These are phyloP conservation scores for Scaptomyza polygonia DNA, from an alignment of 2,888 invertebrate genomes.

Conservation along the genomic window DNA sequence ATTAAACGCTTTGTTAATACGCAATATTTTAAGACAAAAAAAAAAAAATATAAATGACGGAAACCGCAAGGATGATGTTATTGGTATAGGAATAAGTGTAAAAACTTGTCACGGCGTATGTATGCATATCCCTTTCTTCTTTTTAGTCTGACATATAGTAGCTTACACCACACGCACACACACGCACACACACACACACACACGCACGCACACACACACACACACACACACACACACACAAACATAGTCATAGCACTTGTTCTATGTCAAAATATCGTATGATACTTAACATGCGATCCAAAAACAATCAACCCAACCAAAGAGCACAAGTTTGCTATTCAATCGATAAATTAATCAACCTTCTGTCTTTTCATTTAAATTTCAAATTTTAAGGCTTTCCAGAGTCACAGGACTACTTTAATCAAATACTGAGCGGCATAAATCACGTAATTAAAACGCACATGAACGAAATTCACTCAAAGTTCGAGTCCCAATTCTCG, in stretches of 20 bases:
- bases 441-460: conserved; percentile 92
- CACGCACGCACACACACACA: background rate
- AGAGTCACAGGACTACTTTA: conserved; percentile 92
- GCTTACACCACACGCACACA: conserved; percentile 12
- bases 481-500: conserved; percentile 90
- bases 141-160: conserved; percentile 6
- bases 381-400: conserved; percentile 85
- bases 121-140: conserved; percentile 32
- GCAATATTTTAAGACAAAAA: conserved; percentile 5
- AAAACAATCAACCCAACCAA: background rate
- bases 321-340: conserved; percentile 11
- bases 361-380: conserved; percentile 11
- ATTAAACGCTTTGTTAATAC: conserved; percentile 51
- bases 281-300: background rate
- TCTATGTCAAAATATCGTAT: background rate
- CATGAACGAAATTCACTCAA: conserved; percentile 89
- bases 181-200: too few relatives aligned
- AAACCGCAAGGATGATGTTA: conserved; percentile 45
- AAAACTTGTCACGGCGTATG: conserved; percentile 63
- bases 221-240: background rate
- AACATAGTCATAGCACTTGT: too few relatives aligned
- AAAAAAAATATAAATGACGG: conserved; percentile 3
- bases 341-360: background rate
- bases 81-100: conserved; percentile 63
- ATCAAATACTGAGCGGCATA: conserved; percentile 91